Percentiles rank a stretch among this genome's conserved stretches.
phyloP scores from a whole-genome alignment of 2,113 vertebrate species.

The Carlito syrichta region DNA sequence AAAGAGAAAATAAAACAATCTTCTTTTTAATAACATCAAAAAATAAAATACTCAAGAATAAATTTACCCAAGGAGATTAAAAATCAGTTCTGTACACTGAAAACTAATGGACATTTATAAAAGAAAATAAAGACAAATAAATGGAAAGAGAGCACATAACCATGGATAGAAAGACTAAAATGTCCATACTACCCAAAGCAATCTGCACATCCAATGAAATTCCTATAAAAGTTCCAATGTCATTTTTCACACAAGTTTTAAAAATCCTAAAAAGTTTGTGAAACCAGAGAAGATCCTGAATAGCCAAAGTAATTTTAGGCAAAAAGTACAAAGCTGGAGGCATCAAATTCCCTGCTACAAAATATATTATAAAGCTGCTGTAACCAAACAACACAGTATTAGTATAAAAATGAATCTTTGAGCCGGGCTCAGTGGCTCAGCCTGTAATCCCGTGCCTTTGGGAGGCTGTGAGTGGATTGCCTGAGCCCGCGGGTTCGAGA shows the following conservation, averaged over 20 bases:
- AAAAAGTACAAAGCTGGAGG: neutral
- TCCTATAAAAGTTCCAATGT: neutral
- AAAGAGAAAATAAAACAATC: no score
- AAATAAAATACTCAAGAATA: neutral
- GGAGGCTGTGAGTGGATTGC: no score
- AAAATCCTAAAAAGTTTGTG: neutral
- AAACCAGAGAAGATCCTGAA: neutral
- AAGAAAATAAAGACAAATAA: neutral
- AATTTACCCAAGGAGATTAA: neutral
- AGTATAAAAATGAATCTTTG: no score
- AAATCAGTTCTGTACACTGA: neutral
- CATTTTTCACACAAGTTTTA: neutral
- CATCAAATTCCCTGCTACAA: neutral
- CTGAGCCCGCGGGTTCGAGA: no score
- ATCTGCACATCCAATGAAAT: neutral
- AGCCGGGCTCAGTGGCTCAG: no score
- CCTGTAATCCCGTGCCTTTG: no score
- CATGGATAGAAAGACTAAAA: neutral
- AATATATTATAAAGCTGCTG: neutral
- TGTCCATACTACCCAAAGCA: neutral
- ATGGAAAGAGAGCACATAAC: neutral
- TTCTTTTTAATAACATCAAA: neutral
- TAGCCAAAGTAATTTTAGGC: neutral
- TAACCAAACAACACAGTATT: neutral
- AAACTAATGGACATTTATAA: neutral